Conservation (phyloP, 2,888 invertebrate genomes). For the Blomia tropicalis region DNA sequence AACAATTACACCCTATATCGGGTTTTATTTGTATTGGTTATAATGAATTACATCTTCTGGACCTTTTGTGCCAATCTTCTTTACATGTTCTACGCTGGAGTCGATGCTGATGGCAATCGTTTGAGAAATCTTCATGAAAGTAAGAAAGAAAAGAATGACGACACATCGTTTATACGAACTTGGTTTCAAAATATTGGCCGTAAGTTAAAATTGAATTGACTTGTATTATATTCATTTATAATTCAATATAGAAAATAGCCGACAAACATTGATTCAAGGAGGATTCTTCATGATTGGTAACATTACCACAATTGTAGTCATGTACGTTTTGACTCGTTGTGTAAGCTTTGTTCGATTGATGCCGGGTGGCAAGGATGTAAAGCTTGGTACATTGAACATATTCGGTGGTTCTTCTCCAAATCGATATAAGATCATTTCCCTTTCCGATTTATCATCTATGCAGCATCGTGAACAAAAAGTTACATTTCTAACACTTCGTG, state of each 20-base stretch:
- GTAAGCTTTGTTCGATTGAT: not conserved
- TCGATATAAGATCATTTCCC: not conserved
- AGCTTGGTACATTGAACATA: not conserved
- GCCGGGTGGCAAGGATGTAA: not conserved
- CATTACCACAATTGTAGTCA: not conserved
- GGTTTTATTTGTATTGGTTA: not conserved
- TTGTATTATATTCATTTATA: not conserved
- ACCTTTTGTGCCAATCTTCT: conserved; percentile 2
- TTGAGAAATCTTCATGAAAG: not conserved
- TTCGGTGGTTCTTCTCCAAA: not conserved
- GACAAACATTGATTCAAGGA: not conserved
- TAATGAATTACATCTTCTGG: conserved; percentile 1
- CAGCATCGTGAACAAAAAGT: not conserved
- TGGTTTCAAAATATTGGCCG: not conserved
- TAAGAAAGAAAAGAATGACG: not conserved
- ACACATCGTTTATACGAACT: not conserved
- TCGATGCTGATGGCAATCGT: not conserved
- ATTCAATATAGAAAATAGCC: not conserved
- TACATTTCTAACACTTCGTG: not conserved
- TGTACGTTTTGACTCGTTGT: not conserved
- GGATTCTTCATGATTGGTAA: not conserved
- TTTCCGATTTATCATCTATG: not conserved
- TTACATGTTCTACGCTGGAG: not conserved
- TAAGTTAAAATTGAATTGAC: not conserved
- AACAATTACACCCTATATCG: not conserved